A percentile compares a stretch with the other conserved stretches of the same genome.
Conservation (phyloP, 2,888 invertebrate species). For the Herminia tarsipennalis region DNA sequence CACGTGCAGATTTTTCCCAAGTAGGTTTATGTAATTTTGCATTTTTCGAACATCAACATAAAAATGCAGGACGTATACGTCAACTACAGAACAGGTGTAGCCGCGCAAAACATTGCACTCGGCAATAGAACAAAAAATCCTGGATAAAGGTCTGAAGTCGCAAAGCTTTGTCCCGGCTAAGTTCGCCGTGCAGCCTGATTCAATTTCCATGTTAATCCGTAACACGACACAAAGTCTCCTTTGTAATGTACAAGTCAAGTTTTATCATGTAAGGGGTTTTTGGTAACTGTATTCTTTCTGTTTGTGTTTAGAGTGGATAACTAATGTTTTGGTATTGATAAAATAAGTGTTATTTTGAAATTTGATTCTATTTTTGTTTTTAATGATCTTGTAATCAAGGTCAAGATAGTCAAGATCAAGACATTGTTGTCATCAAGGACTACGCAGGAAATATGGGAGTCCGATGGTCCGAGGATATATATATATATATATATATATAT, state of each 20-base stretch:
- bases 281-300: conserved; percentile 40
- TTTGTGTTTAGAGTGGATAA: no score
- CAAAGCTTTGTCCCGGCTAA: conserved; percentile 51
- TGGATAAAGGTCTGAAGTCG: conserved; percentile 46
- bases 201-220: conserved; percentile 77
- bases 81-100: conserved; percentile 9
- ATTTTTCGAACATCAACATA: no score
- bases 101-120: conserved; percentile 15
- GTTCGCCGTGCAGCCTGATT: conserved; percentile 67
- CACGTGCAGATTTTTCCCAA: no score
- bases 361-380: no score
- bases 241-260: conserved; percentile 56
- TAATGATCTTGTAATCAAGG: no score
- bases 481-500: no score
- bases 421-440: no score
- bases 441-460: no score
- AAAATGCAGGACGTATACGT: conserved; percentile 11
- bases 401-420: no score
- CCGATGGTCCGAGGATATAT: no score
- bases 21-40: no score
- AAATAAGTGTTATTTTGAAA: not conserved
- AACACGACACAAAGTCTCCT: conserved; percentile 59
- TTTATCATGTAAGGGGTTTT: conserved; percentile 50
- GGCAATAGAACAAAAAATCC: conserved; percentile 28
- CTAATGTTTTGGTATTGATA: not conserved